Evolutionary conservation across 1,140 invertebrate species (phyloP), one percentile per base, ranked within the genome.

Genomic region (Cryptotermes secundus): DNA sequence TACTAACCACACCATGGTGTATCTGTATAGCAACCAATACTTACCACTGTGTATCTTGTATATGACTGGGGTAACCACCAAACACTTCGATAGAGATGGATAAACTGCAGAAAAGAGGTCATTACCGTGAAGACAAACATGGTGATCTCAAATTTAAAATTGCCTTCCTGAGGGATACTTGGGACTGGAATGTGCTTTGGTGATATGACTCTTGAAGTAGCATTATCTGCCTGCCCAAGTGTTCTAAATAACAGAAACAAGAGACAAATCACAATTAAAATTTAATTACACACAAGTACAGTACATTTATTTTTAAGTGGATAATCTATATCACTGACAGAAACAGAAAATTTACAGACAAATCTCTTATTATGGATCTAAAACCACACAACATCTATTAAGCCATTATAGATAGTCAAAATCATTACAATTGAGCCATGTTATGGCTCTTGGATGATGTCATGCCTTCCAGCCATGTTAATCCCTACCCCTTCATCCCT

Each of bases 11-110:
- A n/a, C n/a, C n/a, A n/a, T n/a, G n/a, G n/a, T n/a, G n/a, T n/a
- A n/a, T n/a, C n/a, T 45, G 12, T 45, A 14, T 49, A 49, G 6
- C 22, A 49, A 14, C 45, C 16, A 34, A 34, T 84, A 91, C 92
- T 91, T 91, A 98, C 97, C 94, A 99, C 94, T 86, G 95, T 95
- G 90, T 97, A 96, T 87, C 93, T 94, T 86, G 95, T 96, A 88
- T 97, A 95, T 4, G 97, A 97, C 87, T 99, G 94, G 31, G 97
- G 96, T 36, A 99, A 89, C 98, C 98, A 99, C 96, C 97, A 99
- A n/a, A 97, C 95, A 49, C 97, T 98, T 85, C 96, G 94, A 88
- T 99, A 99, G 19, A 99, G 91, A 91, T 99, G 97, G 26, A 99
- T 92, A 89, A 99, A 96, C 91, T 99, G 98, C 34, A 98, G 90